A percentile compares a stretch with the other conserved stretches of the same genome.
These are phyloP conservation scores for Vespertilio murinus DNA, from an alignment of 2,797 vertebrate species.

Conservation along the genomic window DNA sequence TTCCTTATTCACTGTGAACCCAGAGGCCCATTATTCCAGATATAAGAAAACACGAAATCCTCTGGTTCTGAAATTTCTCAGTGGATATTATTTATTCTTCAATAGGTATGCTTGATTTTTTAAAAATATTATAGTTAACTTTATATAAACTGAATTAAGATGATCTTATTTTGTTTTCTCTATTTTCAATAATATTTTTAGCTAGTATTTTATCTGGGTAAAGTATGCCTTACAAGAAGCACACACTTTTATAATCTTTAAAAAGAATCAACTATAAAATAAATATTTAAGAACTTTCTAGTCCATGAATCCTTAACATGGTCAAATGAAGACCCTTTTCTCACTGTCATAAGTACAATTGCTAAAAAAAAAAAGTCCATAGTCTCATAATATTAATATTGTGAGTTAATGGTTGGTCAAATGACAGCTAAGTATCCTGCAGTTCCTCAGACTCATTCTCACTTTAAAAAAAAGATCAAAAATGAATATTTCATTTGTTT, in stretches of 20 bases:
- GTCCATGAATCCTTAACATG: background rate
- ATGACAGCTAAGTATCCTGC: background rate
- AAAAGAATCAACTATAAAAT: slow-evolving; percentile 15
- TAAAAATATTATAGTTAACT: background rate
- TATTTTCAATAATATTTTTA: background rate
- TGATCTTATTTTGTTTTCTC: background rate
- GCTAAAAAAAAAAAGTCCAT: background rate
- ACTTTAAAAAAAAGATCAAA: slow-evolving; percentile 27
- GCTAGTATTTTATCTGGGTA: background rate
- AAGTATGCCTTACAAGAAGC: background rate
- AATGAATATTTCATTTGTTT: background rate
- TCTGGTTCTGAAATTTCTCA: background rate
- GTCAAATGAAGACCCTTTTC: background rate
- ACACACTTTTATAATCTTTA: background rate
- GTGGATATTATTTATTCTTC: background rate
- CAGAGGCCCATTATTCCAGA: background rate
- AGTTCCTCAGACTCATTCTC: background rate
- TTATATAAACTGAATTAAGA: slow-evolving; percentile 3
- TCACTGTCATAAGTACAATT: background rate
- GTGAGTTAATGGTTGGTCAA: slow-evolving; percentile 27
- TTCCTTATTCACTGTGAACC: background rate
- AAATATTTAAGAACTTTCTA: slow-evolving; percentile 28
- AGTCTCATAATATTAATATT: background rate
- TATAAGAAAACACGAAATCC: slow-evolving; percentile 12
- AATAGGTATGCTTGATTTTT: background rate